Evolutionary conservation across 2,797 vertebrate species (phyloP).

Genomic region (Nasua narica): DNA sequence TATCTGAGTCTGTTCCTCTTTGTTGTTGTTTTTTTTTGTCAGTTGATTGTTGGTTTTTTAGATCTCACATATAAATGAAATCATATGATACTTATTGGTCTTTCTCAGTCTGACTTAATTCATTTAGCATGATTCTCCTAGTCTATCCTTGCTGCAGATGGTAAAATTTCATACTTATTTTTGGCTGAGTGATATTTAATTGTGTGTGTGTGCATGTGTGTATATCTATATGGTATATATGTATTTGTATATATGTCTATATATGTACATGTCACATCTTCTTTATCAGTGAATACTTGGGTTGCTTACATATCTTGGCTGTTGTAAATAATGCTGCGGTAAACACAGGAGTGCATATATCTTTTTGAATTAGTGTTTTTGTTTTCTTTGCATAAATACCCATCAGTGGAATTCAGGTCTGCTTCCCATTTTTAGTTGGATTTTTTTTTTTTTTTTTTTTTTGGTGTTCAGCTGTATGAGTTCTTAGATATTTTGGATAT

Average conservation of each 20-base stretch:
- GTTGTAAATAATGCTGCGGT: not conserved
- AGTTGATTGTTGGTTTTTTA: not conserved
- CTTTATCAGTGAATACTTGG: not conserved
- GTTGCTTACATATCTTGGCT: not conserved
- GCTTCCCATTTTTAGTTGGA: not conserved
- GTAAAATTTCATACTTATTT: not conserved
- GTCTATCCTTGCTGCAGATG: too few relatives aligned
- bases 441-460: too few relatives aligned
- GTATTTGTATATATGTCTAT: not conserved
- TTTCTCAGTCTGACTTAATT: not conserved
- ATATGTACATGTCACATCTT: not conserved
- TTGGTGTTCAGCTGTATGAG: not conserved
- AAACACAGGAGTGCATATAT: not conserved
- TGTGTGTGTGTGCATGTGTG: too few relatives aligned
- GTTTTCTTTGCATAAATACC: not conserved
- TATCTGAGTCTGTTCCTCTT: not conserved
- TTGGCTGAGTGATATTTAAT: not conserved
- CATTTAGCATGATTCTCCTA: not conserved
- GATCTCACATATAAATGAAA: not conserved
- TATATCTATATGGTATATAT: too few relatives aligned
- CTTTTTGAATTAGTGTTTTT: not conserved
- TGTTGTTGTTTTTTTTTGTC: not conserved
- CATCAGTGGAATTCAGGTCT: not conserved
- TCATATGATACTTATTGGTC: not conserved
- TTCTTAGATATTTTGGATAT: not conserved